Evolutionary conservation across 2,113 vertebrate genomes (phyloP), one percentile per base, ranked within the genome.

Genomic region (Pycnonotus jocosus): DNA sequence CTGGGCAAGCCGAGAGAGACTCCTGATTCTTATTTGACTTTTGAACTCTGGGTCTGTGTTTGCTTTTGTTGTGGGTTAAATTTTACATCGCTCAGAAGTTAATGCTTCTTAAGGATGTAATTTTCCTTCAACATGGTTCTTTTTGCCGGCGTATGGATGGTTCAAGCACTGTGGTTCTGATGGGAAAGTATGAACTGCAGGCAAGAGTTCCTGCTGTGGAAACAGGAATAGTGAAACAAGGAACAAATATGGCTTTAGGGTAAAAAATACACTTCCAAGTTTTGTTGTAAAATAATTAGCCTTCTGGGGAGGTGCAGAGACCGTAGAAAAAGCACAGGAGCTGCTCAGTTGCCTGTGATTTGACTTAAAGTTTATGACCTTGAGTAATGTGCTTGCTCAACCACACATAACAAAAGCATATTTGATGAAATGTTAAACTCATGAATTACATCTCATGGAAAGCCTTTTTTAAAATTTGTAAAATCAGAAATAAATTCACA

Each of bases 211-310:
- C 87, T 90, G 57, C 60, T 92, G 62, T 69, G 85, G 87, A 94
- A 94, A 81, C 69, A 86, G 84, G 91, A 93, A 27, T 38, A 94
- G 64, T 81, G 83, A 88, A 96, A 93, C 87, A 96, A 97, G 93
- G 92, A 96, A 84, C 90, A 97, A 96, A 78, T 53, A 71, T 17
- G 24, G 82, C 97, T 97, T 92, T 56, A 71, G 95, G 96, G 84
- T 35, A 48, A 81, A 95, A 92, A 95, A 81, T 71, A 85, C 86
- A 68, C 61, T 91, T 88, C 89, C 66, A 92, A 88, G 90, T 95
- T 95, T 94, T 96, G 92, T 95, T 94, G 82, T 90, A 68, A 96
- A 96, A 93, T 97, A 97, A 97, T 96, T 97, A 96, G 90, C 81
- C 95, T 88, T 96, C 89, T 97, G 94, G 96, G 92, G 88, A 90